A percentile compares a stretch with the other conserved stretches of the same genome.
Conservation (phyloP, 2,797 vertebrate species). For the Clarias platycephalus region DNA sequence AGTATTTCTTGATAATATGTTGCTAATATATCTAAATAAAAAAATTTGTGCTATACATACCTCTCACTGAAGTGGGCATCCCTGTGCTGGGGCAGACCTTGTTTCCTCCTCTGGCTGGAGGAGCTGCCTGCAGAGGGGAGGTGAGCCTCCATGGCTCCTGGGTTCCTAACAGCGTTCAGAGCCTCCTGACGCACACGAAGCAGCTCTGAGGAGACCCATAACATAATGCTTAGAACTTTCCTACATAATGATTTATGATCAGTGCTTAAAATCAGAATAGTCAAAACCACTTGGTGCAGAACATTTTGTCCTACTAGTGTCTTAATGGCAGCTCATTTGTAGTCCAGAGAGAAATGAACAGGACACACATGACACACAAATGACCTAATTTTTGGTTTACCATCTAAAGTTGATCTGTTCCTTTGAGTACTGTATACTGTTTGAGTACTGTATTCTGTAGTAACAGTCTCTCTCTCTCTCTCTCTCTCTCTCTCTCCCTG, state of each 20-base stretch:
- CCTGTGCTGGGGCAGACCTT: constrained; percentile 88
- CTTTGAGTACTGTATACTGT: background rate
- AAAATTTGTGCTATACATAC: constrained; percentile 64
- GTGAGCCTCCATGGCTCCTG: constrained; percentile 86
- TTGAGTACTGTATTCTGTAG: background rate
- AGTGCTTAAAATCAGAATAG: constrained; percentile 16
- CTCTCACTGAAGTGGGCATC: constrained; percentile 90
- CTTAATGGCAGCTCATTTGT: background rate
- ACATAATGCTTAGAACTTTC: background rate
- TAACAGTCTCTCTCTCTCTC: background rate
- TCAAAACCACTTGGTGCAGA: constrained; percentile 1
- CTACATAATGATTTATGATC: background rate
- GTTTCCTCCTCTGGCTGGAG: constrained; percentile 90
- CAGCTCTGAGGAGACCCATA: constrained; percentile 73
- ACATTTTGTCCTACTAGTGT: constrained; percentile 6
- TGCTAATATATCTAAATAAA: background rate
- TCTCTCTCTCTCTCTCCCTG: background rate
- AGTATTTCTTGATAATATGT: background rate
- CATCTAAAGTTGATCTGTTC: background rate
- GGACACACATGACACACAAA: background rate
- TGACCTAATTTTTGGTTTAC: constrained; percentile 20
- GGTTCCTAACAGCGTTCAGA: constrained; percentile 78
- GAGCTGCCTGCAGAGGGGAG: constrained; percentile 84
- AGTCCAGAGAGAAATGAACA: constrained; percentile 4
- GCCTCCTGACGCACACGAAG: constrained; percentile 89